These are phyloP conservation scores for Virgularia gustaviana DNA, from an alignment of 92 coral and sea anemone genomes.

Conservation along the genomic window DNA sequence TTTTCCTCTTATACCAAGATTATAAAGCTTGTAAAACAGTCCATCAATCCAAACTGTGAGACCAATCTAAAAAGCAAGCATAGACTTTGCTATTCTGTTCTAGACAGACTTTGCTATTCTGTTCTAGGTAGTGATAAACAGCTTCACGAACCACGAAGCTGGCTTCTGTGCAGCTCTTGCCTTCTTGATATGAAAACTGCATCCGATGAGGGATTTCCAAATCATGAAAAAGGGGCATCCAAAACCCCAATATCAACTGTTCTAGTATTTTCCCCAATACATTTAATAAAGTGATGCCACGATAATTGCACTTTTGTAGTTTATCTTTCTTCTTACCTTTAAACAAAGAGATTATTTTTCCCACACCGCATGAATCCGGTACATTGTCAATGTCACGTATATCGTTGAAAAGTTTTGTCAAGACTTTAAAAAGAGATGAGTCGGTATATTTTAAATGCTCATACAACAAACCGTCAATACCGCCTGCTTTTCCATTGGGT, in stretches of 20 bases:
- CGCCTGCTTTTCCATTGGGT: constrained; percentile 19
- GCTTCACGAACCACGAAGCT: constrained; percentile 4
- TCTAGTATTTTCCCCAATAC: constrained; percentile 1
- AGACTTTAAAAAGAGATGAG: not conserved
- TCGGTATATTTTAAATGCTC: constrained; percentile 9
- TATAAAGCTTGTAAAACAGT: not conserved
- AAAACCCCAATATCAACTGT: not conserved
- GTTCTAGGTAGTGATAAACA: not conserved
- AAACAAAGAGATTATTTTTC: constrained; percentile 2
- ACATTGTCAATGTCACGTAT: not conserved
- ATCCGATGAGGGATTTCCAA: not conserved
- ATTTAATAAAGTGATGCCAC: not conserved
- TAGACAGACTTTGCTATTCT: not conserved
- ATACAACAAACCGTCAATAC: not conserved
- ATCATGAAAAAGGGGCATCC: constrained; percentile 5
- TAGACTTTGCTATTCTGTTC: not conserved
- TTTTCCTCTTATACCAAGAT: constrained; percentile 9
- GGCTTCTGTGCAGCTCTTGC: not conserved
- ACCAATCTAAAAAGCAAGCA: not conserved
- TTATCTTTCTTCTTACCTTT: not conserved
- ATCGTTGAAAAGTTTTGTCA: constrained; percentile 7
- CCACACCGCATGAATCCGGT: not conserved
- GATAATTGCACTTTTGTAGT: not conserved
- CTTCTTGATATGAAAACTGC: constrained; percentile 7
- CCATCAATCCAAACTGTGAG: constrained; percentile 4